Conservation (phyloP, 2,113 vertebrate species). For the Suncus etruscus region DNA sequence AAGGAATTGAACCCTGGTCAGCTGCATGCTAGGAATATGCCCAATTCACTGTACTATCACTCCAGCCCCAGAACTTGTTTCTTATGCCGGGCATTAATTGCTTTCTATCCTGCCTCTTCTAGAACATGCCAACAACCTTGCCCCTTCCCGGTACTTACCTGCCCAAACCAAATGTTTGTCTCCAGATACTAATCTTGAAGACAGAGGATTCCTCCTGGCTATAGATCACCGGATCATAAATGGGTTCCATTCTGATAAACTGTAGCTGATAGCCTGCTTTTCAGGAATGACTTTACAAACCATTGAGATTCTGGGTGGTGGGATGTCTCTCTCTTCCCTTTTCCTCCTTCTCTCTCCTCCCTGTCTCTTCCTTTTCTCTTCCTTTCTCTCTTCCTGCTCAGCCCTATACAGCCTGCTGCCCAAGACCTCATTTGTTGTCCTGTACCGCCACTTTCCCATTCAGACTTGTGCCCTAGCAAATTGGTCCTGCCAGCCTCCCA, state of each 20-base stretch:
- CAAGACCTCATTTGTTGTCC: not conserved
- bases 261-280: not conserved
- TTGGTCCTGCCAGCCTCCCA: not conserved
- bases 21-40: too few relatives aligned
- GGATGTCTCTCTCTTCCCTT: too few relatives aligned
- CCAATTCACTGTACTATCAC: too few relatives aligned
- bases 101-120: slow-evolving; percentile 75
- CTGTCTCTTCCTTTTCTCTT: not conserved
- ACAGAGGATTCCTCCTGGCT: slow-evolving; percentile 57
- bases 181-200: slow-evolving; percentile 77
- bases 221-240: slow-evolving; percentile 28
- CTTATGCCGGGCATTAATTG: slow-evolving; percentile 75
- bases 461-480: not conserved
- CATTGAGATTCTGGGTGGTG: too few relatives aligned
- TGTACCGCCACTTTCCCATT: fast-evolving
- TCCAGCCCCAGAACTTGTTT: slow-evolving; percentile 8
- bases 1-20: too few relatives aligned
- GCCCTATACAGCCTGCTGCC: not conserved
- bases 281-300: too few relatives aligned
- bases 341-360: too few relatives aligned
- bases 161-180: slow-evolving; percentile 79
- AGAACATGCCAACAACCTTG: slow-evolving; percentile 76
- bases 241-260: slow-evolving; percentile 27
- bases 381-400: not conserved
- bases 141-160: slow-evolving; percentile 72